phyloP scores from a whole-genome alignment of 2,113 vertebrate species.

The Alethe castanea region DNA sequence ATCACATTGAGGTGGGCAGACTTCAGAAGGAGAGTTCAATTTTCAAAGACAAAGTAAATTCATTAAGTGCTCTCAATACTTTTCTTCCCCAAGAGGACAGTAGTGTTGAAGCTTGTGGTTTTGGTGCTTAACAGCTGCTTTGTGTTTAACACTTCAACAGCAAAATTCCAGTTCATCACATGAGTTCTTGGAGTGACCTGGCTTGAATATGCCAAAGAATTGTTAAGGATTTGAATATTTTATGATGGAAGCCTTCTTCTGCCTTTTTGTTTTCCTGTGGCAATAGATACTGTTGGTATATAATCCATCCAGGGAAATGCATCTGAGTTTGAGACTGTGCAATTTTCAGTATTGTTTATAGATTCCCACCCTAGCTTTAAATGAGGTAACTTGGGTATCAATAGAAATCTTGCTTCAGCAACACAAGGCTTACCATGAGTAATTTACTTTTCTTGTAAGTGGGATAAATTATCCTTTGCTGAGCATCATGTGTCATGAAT shows the following conservation, averaged over 20 bases:
- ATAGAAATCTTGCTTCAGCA: background rate
- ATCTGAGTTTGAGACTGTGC: background rate
- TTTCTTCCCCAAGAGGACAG: background rate
- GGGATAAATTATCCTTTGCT: background rate
- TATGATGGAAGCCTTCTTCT: background rate
- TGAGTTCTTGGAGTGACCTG: background rate
- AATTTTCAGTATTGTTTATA: background rate
- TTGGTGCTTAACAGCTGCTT: background rate
- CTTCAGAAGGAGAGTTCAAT: background rate
- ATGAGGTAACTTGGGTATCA: background rate
- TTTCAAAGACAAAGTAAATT: background rate
- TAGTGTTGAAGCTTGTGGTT: background rate
- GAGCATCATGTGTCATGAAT: background rate
- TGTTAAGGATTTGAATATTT: background rate
- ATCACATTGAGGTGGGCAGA: background rate
- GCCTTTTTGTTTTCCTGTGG: background rate
- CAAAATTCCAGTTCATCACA: background rate
- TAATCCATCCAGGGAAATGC: background rate
- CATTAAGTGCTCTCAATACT: background rate
- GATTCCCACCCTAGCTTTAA: background rate
- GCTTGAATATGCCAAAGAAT: background rate
- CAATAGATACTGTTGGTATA: background rate
- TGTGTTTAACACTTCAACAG: background rate
- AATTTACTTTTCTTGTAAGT: background rate
- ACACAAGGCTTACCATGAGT: background rate